Percentiles rank a stretch among this genome's conserved stretches.
These are phyloP conservation scores for Cephus cinctus DNA, from an alignment of 1,140 invertebrate species.

Conservation along the genomic window DNA sequence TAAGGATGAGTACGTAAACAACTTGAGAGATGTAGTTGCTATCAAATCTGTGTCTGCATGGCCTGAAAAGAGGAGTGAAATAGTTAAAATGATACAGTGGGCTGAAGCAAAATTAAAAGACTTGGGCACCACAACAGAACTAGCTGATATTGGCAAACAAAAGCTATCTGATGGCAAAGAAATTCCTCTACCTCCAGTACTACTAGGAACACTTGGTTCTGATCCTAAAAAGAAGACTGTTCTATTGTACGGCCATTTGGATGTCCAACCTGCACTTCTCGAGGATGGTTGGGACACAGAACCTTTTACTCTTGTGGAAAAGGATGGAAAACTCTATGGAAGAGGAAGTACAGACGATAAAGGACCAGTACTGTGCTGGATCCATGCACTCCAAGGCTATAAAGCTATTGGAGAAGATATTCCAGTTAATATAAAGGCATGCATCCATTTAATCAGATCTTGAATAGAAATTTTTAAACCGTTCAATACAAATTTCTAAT, in stretches of 20 bases:
- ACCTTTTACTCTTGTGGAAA: conserved; percentile 87
- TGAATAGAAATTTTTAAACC: conserved; percentile 8
- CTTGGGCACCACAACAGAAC: conserved; percentile 73
- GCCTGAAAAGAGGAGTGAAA: conserved; percentile 75
- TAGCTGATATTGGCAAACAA: conserved; percentile 81
- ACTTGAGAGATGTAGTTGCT: conserved; percentile 82
- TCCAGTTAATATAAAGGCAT: conserved; percentile 91
- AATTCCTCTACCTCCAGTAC: conserved; percentile 82
- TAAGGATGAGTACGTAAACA: conserved; percentile 73
- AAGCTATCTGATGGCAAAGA: conserved; percentile 70
- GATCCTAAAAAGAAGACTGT: conserved; percentile 89
- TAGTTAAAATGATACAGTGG: conserved; percentile 80
- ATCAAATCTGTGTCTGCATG: conserved; percentile 95
- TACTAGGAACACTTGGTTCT: conserved; percentile 82
- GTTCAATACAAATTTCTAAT: conserved; percentile 1
- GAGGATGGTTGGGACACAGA: conserved; percentile 96
- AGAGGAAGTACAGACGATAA: conserved; percentile 95
- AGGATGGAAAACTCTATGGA: conserved; percentile 89
- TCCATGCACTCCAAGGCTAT: conserved; percentile 90
- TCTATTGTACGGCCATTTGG: conserved; percentile 95
- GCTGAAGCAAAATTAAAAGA: conserved; percentile 70
- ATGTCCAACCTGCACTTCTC: conserved; percentile 92
- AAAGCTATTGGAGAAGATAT: conserved; percentile 72
- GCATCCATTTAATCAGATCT: too few relatives aligned
- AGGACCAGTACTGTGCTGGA: conserved; percentile 88